Evolutionary conservation across 2,888 invertebrate genomes (phyloP), one percentile per base, ranked within the genome.

Genomic region (Falcaria lacertinaria): DNA sequence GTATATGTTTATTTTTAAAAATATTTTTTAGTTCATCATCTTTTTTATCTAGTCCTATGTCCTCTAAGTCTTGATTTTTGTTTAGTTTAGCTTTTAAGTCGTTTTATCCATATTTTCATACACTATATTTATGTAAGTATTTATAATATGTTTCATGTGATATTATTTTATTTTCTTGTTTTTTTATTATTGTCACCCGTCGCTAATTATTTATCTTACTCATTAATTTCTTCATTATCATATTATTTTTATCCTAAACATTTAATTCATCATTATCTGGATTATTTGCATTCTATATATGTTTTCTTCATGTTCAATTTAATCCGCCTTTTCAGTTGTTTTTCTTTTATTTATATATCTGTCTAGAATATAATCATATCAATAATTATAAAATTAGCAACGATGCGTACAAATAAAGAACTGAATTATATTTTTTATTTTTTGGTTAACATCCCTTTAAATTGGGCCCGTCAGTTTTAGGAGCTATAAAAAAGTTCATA

Each of bases 351-450:
- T n/a, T 46, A 32, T 25, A 38, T 44, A 25, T 34, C 11, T 28
- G 8, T 36, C 11, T 34, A 15, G 22, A 16, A 13, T 28, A 32
- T 33, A 25, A 34, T 38, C 33, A 42, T 42, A 28, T 15, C 17
- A 41, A 3, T 28, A 28, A 28, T 34, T 33, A 44, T 50, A 14
- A 47, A 49, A 50, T 41, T 50, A 39, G 52, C 55, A 62, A 68
- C 49, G 64, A 71, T 69, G 76, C 84, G 80, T 87, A 85, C 86
- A 85, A 87, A 87, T 87, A 86, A 85, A 87, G 84, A 81, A 81
- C 81, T 71, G 43, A 69, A 72, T 69, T 57, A 19, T 50, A 34
- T 50, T 19, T 32, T 33, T 46, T 43, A 39, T 47, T 54, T 55
- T 48, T 44, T 48, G 49, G 45, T 11, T 38, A 33, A 3, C 19